A percentile compares a stretch with the other conserved stretches of the same genome.
These are phyloP conservation scores for Porites lobata DNA, from an alignment of 92 coral and sea anemone genomes.

Conservation along the genomic window DNA sequence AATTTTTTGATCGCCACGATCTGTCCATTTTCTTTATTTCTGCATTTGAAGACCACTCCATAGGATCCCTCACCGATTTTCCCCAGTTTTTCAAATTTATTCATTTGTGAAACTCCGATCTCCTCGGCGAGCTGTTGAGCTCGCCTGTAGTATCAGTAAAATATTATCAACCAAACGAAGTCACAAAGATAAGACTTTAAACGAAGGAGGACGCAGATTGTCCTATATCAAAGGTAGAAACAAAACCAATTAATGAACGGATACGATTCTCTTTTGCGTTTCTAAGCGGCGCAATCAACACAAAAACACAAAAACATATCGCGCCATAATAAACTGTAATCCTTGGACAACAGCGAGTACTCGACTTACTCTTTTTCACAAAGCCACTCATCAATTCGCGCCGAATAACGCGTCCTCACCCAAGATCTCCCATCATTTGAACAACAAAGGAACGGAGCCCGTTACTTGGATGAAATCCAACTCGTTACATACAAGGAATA, in stretches of 20 bases:
- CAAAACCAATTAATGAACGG: neutral
- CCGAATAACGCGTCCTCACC: slow-evolving; percentile 12
- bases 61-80: slow-evolving; percentile 99
- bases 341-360: neutral
- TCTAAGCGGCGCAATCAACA: slow-evolving; percentile 13
- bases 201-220: neutral
- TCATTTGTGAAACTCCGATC: slow-evolving; percentile 63
- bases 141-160: slow-evolving; percentile 17
- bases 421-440: slow-evolving; percentile 5
- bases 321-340: neutral
- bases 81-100: slow-evolving; percentile 93
- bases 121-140: neutral
- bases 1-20: slow-evolving; percentile 98
- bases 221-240: slow-evolving; percentile 4
- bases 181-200: slow-evolving; percentile 21
- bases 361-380: slow-evolving; percentile 9
- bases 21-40: slow-evolving; percentile 91
- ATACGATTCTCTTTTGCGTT: neutral
- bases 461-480: slow-evolving; percentile 23
- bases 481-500: neutral
- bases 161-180: slow-evolving; percentile 15
- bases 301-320: slow-evolving; percentile 16
- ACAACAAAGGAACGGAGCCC: neutral
- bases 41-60: slow-evolving; percentile 97
- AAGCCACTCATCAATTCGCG: neutral